Base-by-base conservation (phyloP, 2,113 vertebrate genomes). In the Calidris pugnax region DNA sequence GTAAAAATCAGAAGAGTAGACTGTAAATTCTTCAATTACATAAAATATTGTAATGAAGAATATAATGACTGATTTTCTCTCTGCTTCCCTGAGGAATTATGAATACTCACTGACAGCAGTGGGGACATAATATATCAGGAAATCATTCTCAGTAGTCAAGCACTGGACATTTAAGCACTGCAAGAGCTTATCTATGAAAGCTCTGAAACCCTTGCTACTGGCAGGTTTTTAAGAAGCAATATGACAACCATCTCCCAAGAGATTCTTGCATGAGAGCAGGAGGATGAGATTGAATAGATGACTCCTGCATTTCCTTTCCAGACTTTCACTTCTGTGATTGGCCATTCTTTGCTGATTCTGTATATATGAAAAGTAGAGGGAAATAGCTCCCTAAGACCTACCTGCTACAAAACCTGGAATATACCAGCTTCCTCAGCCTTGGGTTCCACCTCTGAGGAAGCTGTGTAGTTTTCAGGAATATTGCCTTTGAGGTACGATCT, bases 201-300 rank as follows among this genome's bases (percentile, higher is more conserved):
- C 39, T 73, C 60, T 85, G 57, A 89, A 86, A 82, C 7, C 50
- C 78, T 33, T 82, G 85, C 78, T 87, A 48, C 53, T 51, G 68
- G 81, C 81, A 96, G 66, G 57, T 21, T 93, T 96, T 55, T 72
- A 78, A 76, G 76, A 64, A 91, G 35, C 27, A 37, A 11, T 10
- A 41, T 68, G 81, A 85, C 71, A 96, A 95, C 67, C 47, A 76
- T 39, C 55, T 97, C 92, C 87, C 96, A 94, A n/a, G 67, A 88
- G 74, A 81, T 39, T 71, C 73, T 62, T 85, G 22, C 81, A 94
- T 76, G 19, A 71, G 83, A 87, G 51, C 35, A 87, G 55, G 41
- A 83, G 39, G 67, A 76, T 90, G 79, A 92, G 93, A 93, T 82
- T 1, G 0, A 82, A 53, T n/a, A 97, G 87, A 89, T 87, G 59